These are phyloP conservation scores for Sebastolobus alascanus DNA, from an alignment of 2,797 vertebrate species.

Conservation along the genomic window DNA sequence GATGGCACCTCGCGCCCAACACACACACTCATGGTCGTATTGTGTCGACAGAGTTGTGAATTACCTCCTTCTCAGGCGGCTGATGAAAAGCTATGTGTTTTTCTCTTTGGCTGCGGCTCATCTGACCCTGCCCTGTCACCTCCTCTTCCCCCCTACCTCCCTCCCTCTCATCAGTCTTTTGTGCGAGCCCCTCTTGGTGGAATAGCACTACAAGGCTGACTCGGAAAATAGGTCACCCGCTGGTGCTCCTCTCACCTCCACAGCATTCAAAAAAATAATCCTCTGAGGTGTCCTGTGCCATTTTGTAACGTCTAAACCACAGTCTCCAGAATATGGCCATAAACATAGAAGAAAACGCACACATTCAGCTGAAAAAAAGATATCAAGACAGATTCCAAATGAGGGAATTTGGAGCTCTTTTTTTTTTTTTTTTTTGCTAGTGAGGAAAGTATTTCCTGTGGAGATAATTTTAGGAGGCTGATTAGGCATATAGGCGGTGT, in stretches of 20 bases:
- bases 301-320: slow-evolving; percentile 67
- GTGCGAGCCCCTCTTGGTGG: slow-evolving; percentile 69
- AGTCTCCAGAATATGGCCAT: slow-evolving; percentile 38
- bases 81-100: slow-evolving; percentile 83
- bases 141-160: neutral
- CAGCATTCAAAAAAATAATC: slow-evolving; percentile 72
- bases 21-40: slow-evolving; percentile 62
- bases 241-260: slow-evolving; percentile 79
- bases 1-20: slow-evolving; percentile 72
- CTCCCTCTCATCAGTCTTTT: slow-evolving; percentile 72
- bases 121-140: slow-evolving; percentile 76
- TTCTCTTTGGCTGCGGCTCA: slow-evolving; percentile 76
- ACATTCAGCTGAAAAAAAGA: slow-evolving; percentile 28
- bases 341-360: slow-evolving; percentile 26
- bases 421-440: slow-evolving; percentile 47
- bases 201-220: slow-evolving; percentile 71
- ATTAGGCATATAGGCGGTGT: slow-evolving; percentile 80
- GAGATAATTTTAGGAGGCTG: slow-evolving; percentile 83
- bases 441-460: slow-evolving; percentile 79
- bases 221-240: slow-evolving; percentile 82
- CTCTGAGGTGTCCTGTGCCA: slow-evolving; percentile 72
- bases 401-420: slow-evolving; percentile 61
- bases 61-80: slow-evolving; percentile 78
- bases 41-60: slow-evolving; percentile 80
- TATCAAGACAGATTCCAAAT: slow-evolving; percentile 57